These are phyloP conservation scores for Parazoanthus swiftii DNA, from an alignment of 92 coral and sea anemone genomes.

Conservation along the genomic window DNA sequence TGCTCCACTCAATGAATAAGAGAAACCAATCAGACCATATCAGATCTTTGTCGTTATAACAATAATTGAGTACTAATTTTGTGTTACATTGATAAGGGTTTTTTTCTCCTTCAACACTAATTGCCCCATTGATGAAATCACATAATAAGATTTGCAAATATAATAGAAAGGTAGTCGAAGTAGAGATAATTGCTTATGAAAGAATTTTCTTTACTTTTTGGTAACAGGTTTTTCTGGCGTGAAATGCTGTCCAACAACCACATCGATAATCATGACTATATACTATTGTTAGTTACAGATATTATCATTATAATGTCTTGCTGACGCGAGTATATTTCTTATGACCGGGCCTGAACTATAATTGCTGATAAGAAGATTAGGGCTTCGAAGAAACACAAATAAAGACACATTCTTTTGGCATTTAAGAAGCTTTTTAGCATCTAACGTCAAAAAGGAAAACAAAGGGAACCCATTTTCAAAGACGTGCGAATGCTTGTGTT, in stretches of 20 bases:
- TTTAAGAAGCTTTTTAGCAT: background rate
- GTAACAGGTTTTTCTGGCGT: background rate
- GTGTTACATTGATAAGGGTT: background rate
- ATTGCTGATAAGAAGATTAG: background rate
- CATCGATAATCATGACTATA: background rate
- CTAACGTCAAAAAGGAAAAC: background rate
- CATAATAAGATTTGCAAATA: conserved; percentile 4
- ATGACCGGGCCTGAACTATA: background rate
- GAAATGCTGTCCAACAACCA: background rate
- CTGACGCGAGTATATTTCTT: background rate
- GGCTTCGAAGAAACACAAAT: conserved; percentile 8
- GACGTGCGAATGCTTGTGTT: background rate
- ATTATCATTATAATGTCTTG: background rate
- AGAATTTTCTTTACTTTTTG: background rate
- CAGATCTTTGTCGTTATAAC: background rate
- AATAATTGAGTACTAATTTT: conserved; percentile 2
- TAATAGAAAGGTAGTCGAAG: background rate
- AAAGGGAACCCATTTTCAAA: background rate
- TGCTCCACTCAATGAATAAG: background rate
- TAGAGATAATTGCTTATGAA: background rate
- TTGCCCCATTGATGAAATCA: background rate
- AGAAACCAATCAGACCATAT: conserved; percentile 1
- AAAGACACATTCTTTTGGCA: background rate
- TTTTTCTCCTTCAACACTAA: conserved; percentile 1
- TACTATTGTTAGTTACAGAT: background rate